phyloP scores from a whole-genome alignment of 2,797 vertebrate genomes.

The Ctenosaura bakeri region DNA sequence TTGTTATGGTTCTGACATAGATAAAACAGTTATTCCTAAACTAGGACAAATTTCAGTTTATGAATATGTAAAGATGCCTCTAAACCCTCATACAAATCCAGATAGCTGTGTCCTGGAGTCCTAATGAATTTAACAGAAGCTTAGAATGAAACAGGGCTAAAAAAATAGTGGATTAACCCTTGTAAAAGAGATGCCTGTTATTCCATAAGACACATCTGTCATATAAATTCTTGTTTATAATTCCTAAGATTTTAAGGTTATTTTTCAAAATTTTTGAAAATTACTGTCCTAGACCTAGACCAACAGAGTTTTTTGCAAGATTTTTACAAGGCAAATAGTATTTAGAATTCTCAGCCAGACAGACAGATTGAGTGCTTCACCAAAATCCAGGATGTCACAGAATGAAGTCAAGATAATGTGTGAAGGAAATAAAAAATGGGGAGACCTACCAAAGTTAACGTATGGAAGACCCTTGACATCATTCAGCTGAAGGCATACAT shows the following conservation, averaged over 20 bases:
- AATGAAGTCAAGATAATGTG: no score
- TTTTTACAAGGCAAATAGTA: no score
- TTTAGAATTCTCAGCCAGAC: neutral
- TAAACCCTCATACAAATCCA: slow-evolving; percentile 48
- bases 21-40: neutral
- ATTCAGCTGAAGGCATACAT: no score
- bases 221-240: neutral
- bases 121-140: neutral
- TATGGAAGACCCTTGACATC: no score
- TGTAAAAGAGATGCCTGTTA: neutral
- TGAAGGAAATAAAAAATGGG: no score
- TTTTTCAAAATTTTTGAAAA: no score
- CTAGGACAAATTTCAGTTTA: slow-evolving; percentile 7
- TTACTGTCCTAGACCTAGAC: neutral
- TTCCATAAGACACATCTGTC: neutral
- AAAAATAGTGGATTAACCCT: neutral
- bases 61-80: slow-evolving; percentile 54
- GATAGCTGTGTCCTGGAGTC: slow-evolving; percentile 53
- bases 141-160: neutral
- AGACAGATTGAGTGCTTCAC: neutral
- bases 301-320: neutral
- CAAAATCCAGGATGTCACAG: no score
- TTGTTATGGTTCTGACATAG: neutral
- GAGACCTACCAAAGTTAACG: no score
- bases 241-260: no score